A percentile compares a stretch with the other conserved stretches of the same genome.
phyloP scores from a whole-genome alignment of 2,113 vertebrate genomes.

The Syngnathus floridae region DNA sequence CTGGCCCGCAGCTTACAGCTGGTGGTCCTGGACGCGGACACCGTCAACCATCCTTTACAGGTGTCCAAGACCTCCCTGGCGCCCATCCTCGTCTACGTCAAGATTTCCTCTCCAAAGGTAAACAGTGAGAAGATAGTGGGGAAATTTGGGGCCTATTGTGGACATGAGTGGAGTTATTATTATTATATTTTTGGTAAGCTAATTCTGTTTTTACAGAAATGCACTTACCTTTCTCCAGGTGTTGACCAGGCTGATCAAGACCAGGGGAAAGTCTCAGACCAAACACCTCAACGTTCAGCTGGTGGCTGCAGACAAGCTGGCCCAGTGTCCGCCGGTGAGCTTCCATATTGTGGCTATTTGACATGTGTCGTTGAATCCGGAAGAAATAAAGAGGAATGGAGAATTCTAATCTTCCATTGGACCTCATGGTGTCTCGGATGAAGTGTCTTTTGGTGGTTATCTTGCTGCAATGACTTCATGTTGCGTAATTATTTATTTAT shows the following conservation, averaged over 20 bases:
- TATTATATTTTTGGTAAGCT: no score
- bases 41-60: slow-evolving; percentile 93
- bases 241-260: slow-evolving; percentile 95
- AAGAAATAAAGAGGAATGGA: no score
- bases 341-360: slow-evolving; percentile 32
- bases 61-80: slow-evolving; percentile 94
- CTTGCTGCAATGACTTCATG: no score
- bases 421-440: no score
- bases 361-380: no score
- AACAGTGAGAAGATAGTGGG: background rate
- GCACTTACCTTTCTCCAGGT: slow-evolving; percentile 70
- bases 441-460: no score
- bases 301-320: slow-evolving; percentile 95
- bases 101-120: slow-evolving; percentile 97
- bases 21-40: slow-evolving; percentile 92
- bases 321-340: slow-evolving; percentile 92
- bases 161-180: no score
- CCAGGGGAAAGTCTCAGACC: slow-evolving; percentile 95
- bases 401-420: no score
- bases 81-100: slow-evolving; percentile 92
- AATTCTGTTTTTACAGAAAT: background rate
- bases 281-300: slow-evolving; percentile 98
- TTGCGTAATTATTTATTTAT: background rate
- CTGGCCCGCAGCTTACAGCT: slow-evolving; percentile 90
- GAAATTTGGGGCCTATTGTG: no score